These are phyloP conservation scores for Laspeyria flexula DNA, from an alignment of 2,888 invertebrate genomes.

Conservation along the genomic window DNA sequence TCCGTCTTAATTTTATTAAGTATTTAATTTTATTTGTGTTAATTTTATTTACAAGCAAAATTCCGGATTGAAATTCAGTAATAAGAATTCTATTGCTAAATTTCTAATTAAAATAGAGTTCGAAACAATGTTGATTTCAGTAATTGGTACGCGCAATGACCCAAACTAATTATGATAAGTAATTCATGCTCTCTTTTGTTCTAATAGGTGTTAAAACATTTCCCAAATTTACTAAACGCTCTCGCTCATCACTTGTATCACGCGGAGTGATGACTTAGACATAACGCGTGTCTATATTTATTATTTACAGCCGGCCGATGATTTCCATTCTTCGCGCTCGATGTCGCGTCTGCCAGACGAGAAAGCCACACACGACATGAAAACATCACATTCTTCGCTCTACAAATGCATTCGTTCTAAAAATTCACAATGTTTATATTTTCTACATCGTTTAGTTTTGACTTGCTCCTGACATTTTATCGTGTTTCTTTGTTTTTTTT, in stretches of 20 bases:
- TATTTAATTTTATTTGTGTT: no score
- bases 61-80: no score
- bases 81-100: no score
- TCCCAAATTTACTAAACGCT: slow-evolving; percentile 8
- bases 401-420: slow-evolving; percentile 35
- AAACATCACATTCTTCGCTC: slow-evolving; percentile 47
- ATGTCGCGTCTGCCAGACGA: slow-evolving; percentile 57
- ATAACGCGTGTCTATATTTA: slow-evolving; percentile 58
- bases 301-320: slow-evolving; percentile 58
- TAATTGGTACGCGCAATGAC: no score
- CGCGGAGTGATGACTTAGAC: slow-evolving; percentile 37
- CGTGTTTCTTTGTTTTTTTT: slow-evolving; percentile 14
- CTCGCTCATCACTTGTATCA: slow-evolving; percentile 17
- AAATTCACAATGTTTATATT: slow-evolving; percentile 29
- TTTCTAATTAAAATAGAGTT: no score
- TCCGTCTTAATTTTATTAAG: no score
- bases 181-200: no score
- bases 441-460: slow-evolving; percentile 17
- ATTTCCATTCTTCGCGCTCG: slow-evolving; percentile 67
- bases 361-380: slow-evolving; percentile 57
- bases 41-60: no score
- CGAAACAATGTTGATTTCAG: no score
- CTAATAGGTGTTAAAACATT: no score
- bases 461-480: slow-evolving; percentile 13
- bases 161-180: no score